phyloP scores from a whole-genome alignment of 1,140 invertebrate genomes.

The Scaptomyza graminum region DNA sequence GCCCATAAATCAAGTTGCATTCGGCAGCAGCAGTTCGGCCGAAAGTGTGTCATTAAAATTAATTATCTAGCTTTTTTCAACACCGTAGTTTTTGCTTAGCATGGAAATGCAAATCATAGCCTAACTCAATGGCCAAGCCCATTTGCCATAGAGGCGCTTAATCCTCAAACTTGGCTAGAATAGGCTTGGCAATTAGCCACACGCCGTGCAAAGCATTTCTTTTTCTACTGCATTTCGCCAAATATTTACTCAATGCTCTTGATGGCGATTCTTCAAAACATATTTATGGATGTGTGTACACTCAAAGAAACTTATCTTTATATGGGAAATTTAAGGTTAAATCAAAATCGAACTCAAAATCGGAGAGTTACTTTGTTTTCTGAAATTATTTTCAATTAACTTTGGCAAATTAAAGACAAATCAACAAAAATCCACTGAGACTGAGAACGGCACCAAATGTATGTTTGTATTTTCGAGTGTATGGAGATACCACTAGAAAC shows the following conservation, averaged over 20 bases:
- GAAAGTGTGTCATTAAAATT: slow-evolving; percentile 70
- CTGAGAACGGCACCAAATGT: no score
- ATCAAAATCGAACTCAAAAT: no score
- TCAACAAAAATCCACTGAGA: no score
- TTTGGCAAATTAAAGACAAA: no score
- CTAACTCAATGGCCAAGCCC: background rate
- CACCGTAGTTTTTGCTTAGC: slow-evolving; percentile 34
- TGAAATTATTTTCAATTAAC: no score
- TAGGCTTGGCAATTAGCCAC: slow-evolving; percentile 66
- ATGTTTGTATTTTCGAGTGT: background rate
- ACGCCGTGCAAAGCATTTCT: slow-evolving; percentile 54
- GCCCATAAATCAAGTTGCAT: slow-evolving; percentile 76
- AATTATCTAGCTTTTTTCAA: slow-evolving; percentile 76
- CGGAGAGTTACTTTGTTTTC: no score
- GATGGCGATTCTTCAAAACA: slow-evolving; percentile 58
- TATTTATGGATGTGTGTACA: background rate
- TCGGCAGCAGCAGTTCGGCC: slow-evolving; percentile 16
- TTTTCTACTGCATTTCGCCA: slow-evolving; percentile 32
- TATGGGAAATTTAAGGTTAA: no score
- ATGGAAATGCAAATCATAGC: background rate
- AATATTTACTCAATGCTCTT: slow-evolving; percentile 72
- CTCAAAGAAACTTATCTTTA: no score
- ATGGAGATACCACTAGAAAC: background rate
- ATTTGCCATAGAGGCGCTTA: background rate
- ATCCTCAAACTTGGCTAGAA: slow-evolving; percentile 13